phyloP scores from a whole-genome alignment of 2,888 invertebrate species.

The Meiosimyza platycephala region DNA sequence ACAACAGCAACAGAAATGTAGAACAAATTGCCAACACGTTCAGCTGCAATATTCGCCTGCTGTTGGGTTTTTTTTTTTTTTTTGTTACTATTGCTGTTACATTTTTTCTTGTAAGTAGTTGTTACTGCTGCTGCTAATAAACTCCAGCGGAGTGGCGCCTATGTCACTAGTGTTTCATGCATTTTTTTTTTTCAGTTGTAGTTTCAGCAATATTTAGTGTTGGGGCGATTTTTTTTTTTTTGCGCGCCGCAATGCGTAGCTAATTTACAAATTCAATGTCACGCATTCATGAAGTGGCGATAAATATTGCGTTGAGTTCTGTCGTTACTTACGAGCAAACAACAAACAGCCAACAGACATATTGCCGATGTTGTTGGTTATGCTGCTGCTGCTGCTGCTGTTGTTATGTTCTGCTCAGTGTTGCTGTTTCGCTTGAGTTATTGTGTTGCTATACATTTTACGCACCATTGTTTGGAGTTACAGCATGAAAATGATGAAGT shows the following conservation, averaged over 20 bases:
- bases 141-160: constrained; percentile 29
- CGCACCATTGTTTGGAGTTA: constrained; percentile 35
- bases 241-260: constrained; percentile 51
- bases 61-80: constrained; percentile 13
- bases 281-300: constrained; percentile 60
- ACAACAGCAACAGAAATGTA: constrained; percentile 20
- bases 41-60: constrained; percentile 17
- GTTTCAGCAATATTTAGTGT: background rate
- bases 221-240: constrained; percentile 15
- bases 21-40: constrained; percentile 34
- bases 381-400: constrained; percentile 17
- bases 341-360: constrained; percentile 39
- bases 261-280: constrained; percentile 64
- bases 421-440: constrained; percentile 27
- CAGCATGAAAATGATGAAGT: background rate
- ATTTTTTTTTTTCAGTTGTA: background rate
- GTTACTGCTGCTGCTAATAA: constrained; percentile 31
- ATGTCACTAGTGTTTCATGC: constrained; percentile 15
- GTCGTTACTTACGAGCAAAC: constrained; percentile 29
- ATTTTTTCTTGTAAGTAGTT: background rate
- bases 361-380: constrained; percentile 9
- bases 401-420: constrained; percentile 9
- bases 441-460: constrained; percentile 37
- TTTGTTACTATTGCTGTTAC: background rate
- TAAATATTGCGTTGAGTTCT: constrained; percentile 47